phyloP scores from a whole-genome alignment of 2,888 invertebrate species.

The Agrotis clavis region DNA sequence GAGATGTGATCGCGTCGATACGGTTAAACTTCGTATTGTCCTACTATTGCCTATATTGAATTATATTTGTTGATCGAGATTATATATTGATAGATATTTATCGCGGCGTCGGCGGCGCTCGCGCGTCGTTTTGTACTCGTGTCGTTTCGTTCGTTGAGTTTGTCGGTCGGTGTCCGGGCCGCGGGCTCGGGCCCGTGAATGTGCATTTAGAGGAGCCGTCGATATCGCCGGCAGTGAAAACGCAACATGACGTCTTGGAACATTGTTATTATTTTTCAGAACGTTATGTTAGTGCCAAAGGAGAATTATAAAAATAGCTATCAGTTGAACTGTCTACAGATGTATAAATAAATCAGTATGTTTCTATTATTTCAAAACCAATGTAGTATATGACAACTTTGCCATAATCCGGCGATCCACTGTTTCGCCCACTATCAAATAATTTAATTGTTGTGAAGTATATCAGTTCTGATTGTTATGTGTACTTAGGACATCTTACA shows the following conservation, averaged over 20 bases:
- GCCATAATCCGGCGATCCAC: slow-evolving; percentile 33
- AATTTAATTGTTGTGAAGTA: slow-evolving; percentile 47
- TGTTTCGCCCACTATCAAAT: slow-evolving; percentile 25
- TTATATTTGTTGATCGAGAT: slow-evolving; percentile 87
- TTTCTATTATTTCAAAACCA: slow-evolving; percentile 29
- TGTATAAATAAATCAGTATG: slow-evolving; percentile 45
- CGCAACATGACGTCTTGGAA: slow-evolving; percentile 70
- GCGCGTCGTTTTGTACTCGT: slow-evolving; percentile 70
- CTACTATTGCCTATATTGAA: slow-evolving; percentile 86
- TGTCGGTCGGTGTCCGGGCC: slow-evolving; percentile 78
- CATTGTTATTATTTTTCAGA: slow-evolving; percentile 70
- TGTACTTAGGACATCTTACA: slow-evolving; percentile 60
- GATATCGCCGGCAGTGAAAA: slow-evolving; percentile 82
- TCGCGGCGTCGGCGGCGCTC: slow-evolving; percentile 79
- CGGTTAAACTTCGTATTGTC: slow-evolving; percentile 83
- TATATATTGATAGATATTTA: slow-evolving; percentile 89
- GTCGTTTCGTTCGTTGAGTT: slow-evolving; percentile 74
- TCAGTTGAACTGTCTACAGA: slow-evolving; percentile 47
- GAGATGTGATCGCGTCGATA: slow-evolving; percentile 85
- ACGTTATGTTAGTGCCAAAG: slow-evolving; percentile 78
- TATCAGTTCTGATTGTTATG: slow-evolving; percentile 54
- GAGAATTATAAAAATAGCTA: slow-evolving; percentile 61
- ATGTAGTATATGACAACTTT: slow-evolving; percentile 41
- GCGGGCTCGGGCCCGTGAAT: slow-evolving; percentile 68
- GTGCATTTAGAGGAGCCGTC: slow-evolving; percentile 70